Evolutionary conservation across 2,797 vertebrate species (phyloP), one percentile per base, ranked within the genome.

Genomic region (Aplochiton taeniatus): DNA sequence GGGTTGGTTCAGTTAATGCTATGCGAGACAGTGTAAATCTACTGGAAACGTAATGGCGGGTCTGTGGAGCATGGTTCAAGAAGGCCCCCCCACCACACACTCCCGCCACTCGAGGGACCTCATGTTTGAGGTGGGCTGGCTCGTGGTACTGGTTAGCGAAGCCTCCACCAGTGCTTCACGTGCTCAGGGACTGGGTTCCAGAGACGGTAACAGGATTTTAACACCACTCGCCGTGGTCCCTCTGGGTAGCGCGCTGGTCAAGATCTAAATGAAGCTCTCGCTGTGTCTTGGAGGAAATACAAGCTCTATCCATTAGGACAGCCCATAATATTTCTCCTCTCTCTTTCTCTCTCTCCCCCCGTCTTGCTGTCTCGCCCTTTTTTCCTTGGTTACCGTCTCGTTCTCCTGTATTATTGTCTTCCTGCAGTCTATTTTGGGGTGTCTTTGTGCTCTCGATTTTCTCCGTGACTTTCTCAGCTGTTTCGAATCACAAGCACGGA

Each of bases 31-130:
- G 70, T 52, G 19, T 75, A 64, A 77, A 70, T 77, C 74, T 76
- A 73, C 66, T 75, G 49, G 85, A 87, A 89, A 89, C n/a, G n/a
- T n/a, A n/a, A n/a, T n/a, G n/a, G n/a, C n/a, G 50, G 46, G 61
- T 73, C 63, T 78, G 74, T 70, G 85, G 81, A 80, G 74, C 56
- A 63, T 69, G 74, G 58, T 77, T 82, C 70, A 59, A 76, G 79
- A 59, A 76, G 79, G 78, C 70, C 51, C 60, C 60, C 74, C 72
- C 57, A 59, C 74, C 65, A n/a, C n/a, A n/a, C n/a, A n/a, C 82
- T 76, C 42, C 59, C 50, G 48, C 59, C 8, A 58, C 63, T 50
- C 56, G 67, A 70, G 67, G 55, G 41, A 76, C 61, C 63, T 73
- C 58, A 75, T 80, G 65, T 79, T 82, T 83, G 61, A 73, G 76